Evolutionary conservation across 2,113 vertebrate genomes (phyloP).

Genomic region (Felis chaus): DNA sequence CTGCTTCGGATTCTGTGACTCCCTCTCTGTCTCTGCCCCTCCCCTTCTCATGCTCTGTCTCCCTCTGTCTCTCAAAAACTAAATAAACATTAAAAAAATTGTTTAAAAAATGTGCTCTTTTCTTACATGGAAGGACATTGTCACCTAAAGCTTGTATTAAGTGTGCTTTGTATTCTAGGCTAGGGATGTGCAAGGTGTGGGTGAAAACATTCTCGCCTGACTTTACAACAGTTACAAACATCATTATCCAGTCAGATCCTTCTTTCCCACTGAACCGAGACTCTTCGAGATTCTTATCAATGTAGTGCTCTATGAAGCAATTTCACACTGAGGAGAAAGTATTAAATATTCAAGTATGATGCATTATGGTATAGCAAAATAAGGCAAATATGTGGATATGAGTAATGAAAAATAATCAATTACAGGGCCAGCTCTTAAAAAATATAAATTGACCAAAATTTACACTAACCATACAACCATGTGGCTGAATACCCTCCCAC

Average conservation of each 20-base stretch:
- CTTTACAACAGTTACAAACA: background rate
- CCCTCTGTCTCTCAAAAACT: too few relatives aligned
- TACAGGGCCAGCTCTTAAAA: background rate
- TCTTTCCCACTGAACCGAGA: background rate
- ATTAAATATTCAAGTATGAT: background rate
- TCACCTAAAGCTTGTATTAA: background rate
- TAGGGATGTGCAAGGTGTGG: fast-evolving
- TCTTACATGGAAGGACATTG: background rate
- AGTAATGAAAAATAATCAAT: slow-evolving; percentile 15
- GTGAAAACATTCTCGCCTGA: fast-evolving
- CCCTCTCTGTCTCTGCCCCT: too few relatives aligned
- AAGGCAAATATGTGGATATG: background rate
- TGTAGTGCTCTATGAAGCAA: background rate
- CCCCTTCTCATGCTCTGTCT: too few relatives aligned
- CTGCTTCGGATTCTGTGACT: too few relatives aligned
- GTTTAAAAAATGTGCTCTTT: background rate
- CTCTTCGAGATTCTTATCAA: background rate
- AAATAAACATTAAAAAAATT: too few relatives aligned
- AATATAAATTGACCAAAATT: background rate
- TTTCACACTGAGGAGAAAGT: background rate
- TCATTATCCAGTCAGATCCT: background rate
- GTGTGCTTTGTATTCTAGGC: background rate
- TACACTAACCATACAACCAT: background rate
- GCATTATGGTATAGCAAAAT: background rate
- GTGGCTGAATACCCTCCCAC: background rate